Percentiles rank a stretch among this genome's conserved stretches.
These are phyloP conservation scores for Pipistrellus kuhlii DNA, from an alignment of 2,797 vertebrate genomes.

Conservation along the genomic window DNA sequence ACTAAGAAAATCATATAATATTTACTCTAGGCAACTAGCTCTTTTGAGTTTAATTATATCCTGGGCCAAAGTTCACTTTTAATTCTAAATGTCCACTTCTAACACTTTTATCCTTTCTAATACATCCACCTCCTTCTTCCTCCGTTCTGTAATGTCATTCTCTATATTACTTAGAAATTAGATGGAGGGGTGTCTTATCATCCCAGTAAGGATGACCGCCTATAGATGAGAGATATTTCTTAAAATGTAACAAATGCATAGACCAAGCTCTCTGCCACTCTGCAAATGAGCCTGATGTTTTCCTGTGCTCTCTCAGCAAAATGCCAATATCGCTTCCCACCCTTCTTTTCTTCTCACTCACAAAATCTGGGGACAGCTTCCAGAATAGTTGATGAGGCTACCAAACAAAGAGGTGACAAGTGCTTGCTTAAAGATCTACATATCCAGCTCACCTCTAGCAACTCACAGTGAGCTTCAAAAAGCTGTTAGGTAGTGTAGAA, in stretches of 20 bases:
- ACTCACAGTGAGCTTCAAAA: neutral
- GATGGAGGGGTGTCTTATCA: neutral
- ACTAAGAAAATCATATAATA: slow-evolving; percentile 23
- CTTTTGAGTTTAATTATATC: slow-evolving; percentile 61
- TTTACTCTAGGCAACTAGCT: neutral
- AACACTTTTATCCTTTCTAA: slow-evolving; percentile 59
- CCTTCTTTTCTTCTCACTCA: neutral
- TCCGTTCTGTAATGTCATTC: neutral
- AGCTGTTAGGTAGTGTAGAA: neutral
- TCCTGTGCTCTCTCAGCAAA: neutral
- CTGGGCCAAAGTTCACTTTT: slow-evolving; percentile 50
- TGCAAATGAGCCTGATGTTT: neutral
- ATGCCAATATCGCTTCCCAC: neutral
- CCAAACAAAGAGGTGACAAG: neutral
- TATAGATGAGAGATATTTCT: neutral
- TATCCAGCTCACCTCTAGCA: neutral
- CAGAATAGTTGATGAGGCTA: neutral
- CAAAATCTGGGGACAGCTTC: neutral
- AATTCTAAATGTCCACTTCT: slow-evolving; percentile 47
- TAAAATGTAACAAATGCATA: neutral
- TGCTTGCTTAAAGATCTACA: neutral
- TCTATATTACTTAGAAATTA: slow-evolving; percentile 43
- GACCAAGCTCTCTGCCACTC: neutral
- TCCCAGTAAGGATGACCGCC: neutral
- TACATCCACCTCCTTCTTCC: neutral